Conservation (phyloP, 2,797 vertebrate species). For the Girardinus metallicus region DNA sequence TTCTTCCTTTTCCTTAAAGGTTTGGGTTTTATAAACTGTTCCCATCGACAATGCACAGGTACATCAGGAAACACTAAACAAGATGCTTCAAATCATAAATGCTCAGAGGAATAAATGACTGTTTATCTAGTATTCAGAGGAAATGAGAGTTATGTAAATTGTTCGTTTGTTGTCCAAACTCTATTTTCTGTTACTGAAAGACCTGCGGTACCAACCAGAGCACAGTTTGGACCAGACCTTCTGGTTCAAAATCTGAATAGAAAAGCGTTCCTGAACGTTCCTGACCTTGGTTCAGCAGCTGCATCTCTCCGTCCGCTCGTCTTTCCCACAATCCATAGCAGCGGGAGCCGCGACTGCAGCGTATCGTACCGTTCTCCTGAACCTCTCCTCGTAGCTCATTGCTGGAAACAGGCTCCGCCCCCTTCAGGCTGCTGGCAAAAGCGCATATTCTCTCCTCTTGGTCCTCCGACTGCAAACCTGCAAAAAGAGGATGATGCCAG, state of each 20-base stretch:
- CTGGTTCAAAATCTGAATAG: not conserved
- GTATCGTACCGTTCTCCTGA: conserved; percentile 88
- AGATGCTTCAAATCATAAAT: not conserved
- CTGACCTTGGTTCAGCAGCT: conserved; percentile 91
- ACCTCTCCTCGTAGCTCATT: conserved; percentile 68
- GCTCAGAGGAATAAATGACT: not conserved
- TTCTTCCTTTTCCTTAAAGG: not conserved
- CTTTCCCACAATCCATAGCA: conserved; percentile 97
- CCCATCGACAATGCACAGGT: not conserved
- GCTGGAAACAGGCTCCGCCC: conserved; percentile 71
- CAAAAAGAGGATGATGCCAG: not conserved
- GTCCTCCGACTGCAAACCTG: conserved; percentile 68
- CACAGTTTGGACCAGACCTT: not conserved
- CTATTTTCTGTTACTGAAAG: not conserved
- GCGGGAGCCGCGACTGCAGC: conserved; percentile 87
- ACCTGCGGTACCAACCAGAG: not conserved
- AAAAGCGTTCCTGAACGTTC: not conserved
- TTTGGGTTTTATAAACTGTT: not conserved
- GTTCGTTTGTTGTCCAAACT: not conserved
- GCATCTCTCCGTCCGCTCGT: conserved; percentile 86
- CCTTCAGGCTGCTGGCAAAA: conserved; percentile 83
- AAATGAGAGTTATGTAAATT: not conserved
- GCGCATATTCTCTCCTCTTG: conserved; percentile 81
- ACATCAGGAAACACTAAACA: not conserved
- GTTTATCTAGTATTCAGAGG: not conserved